Evolutionary conservation across 2,888 invertebrate species (phyloP).

Genomic region (Lamproptera curius): DNA sequence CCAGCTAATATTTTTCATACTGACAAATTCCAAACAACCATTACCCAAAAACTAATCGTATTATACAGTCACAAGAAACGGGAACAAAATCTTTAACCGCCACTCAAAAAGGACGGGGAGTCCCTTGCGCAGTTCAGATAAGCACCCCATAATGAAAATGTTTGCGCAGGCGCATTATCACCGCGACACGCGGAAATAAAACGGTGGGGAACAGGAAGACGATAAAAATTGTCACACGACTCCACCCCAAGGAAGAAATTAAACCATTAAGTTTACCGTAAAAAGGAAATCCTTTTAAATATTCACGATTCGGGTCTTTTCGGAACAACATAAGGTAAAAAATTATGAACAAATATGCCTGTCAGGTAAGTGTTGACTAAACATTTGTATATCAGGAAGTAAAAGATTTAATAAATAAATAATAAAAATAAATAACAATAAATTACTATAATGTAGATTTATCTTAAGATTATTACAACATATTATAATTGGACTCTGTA

Average conservation of each 20-base stretch:
- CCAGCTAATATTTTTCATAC: background rate
- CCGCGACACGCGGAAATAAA: constrained; percentile 66
- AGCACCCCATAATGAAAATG: constrained; percentile 56
- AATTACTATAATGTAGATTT: too few relatives aligned
- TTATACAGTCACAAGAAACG: too few relatives aligned
- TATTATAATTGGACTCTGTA: too few relatives aligned
- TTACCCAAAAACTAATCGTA: background rate
- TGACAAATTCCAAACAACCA: background rate
- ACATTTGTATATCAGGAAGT: too few relatives aligned
- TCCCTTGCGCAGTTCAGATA: constrained; percentile 52
- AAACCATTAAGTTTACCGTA: background rate
- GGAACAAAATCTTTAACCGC: constrained; percentile 13
- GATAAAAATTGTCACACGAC: constrained; percentile 49
- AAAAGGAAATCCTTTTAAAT: too few relatives aligned
- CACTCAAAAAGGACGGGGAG: constrained; percentile 34
- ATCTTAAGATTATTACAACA: too few relatives aligned
- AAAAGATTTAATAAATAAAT: too few relatives aligned
- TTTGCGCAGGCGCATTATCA: constrained; percentile 67
- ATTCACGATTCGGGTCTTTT: too few relatives aligned
- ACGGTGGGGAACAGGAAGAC: constrained; percentile 61
- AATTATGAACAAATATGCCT: too few relatives aligned
- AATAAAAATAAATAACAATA: too few relatives aligned
- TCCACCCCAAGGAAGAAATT: constrained; percentile 8
- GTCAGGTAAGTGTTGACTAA: too few relatives aligned
- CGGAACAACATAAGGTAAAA: too few relatives aligned